A percentile compares a stretch with the other conserved stretches of the same genome.
These are phyloP conservation scores for Melanerpes aurifrons DNA, from an alignment of 2,113 vertebrate genomes.

Conservation along the genomic window DNA sequence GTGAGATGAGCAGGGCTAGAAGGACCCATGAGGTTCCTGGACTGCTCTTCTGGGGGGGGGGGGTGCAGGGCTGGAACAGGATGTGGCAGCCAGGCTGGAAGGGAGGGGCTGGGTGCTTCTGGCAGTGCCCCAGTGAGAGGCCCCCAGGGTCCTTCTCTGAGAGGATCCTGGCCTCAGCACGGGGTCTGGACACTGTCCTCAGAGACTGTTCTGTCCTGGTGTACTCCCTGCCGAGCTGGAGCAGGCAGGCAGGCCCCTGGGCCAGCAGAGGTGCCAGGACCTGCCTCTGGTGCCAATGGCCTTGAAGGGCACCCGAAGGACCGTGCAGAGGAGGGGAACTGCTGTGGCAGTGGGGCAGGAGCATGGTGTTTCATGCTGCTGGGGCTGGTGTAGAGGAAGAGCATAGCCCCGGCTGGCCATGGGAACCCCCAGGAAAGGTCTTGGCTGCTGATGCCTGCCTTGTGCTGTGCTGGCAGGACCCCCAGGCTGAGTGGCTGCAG, in stretches of 20 bases:
- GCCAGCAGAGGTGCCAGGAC: neutral
- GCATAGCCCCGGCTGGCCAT: neutral
- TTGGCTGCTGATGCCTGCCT: neutral
- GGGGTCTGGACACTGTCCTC: slow-evolving; percentile 7
- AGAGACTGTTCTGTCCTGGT: neutral
- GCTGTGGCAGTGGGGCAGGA: neutral
- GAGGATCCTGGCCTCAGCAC: neutral
- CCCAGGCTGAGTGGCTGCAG: neutral
- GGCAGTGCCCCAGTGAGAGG: slow-evolving; percentile 7
- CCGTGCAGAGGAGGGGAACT: neutral
- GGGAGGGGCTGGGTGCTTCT: neutral
- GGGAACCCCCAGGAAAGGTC: neutral
- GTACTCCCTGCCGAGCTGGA: fast-evolving
- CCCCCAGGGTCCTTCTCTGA: neutral
- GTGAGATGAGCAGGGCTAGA: neutral
- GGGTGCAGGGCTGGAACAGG: neutral
- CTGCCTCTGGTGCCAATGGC: neutral
- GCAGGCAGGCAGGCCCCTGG: neutral
- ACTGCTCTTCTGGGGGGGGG: neutral
- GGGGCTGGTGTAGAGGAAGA: neutral
- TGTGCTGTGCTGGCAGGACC: neutral
- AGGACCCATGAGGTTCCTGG: neutral
- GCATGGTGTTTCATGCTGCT: fast-evolving
- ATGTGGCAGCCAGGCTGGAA: neutral
- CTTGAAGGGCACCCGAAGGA: neutral